Base-by-base conservation (phyloP, 2,888 invertebrate genomes). In the Ornithoptera alexandrae region DNA sequence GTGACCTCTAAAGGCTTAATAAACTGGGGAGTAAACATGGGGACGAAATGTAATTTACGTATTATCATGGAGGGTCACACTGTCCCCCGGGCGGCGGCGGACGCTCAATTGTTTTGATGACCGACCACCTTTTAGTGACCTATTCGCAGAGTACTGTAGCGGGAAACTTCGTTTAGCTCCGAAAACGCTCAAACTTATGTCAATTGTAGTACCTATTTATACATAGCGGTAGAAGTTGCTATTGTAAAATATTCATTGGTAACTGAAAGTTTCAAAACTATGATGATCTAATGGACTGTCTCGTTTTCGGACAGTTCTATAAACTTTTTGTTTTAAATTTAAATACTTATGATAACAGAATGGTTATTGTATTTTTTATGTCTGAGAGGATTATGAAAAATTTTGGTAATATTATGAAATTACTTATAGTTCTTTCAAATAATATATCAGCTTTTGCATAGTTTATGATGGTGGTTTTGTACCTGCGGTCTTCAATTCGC, bases 21-120 rank as follows among this genome's bases (percentile, higher is more conserved):
- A 78, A 79, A 80, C 77, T 76, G 74, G 75, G 77, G 77, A 76
- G 77, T 77, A 75, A 77, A 81, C 76, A 76, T 73, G 75, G 77
- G 74, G 77, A 78, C 80, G 78, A 79, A 75, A 79, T 79, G 82
- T 82, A 80, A 82, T 84, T 84, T 79, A 76, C 76, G 78, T 82
- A 82, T 82, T 80, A 79, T 77, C 77, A 75, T 72, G 73, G 74
- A 75, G 77, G 77, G 78, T 76, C 75, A 74, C 71, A 64, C 73
- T 73, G 77, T 74, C 77, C 75, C 80, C 72, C 74, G 75, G 78
- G 76, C 77, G 76, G 75, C 75, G 75, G 67, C 73, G 73, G 75
- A 65, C 73, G 72, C 77, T 77, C 78, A 77, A 79, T 80, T 78
- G 75, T 71, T 71, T 72, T 74, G 74, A 77, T 75, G 76, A 74